Evolutionary conservation across 2,113 vertebrate species (phyloP).

Genomic region (Upupa epops): DNA sequence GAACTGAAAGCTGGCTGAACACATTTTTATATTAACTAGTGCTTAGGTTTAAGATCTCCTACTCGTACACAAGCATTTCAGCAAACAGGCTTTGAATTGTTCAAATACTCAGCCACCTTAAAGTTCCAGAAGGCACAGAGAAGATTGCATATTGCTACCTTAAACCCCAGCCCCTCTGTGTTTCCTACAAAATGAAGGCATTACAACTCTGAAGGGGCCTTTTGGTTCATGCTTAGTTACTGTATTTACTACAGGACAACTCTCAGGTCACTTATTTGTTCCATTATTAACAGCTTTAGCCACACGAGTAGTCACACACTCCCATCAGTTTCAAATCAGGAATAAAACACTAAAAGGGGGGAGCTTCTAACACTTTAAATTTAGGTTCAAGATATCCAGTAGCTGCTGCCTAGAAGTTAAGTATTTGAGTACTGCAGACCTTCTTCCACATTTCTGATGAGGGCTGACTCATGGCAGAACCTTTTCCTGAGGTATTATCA

Average conservation of each 20-base stretch:
- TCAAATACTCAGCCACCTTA: neutral
- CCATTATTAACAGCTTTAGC: neutral
- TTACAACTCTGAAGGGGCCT: neutral
- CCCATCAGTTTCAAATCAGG: neutral
- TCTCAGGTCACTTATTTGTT: neutral
- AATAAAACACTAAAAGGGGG: neutral
- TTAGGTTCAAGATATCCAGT: neutral
- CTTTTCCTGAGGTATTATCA: neutral
- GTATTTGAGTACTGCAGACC: neutral
- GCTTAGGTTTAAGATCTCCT: neutral
- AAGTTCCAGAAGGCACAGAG: neutral
- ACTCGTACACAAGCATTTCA: neutral
- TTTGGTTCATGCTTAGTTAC: neutral
- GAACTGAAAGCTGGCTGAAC: neutral
- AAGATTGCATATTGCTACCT: neutral
- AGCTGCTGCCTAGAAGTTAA: neutral
- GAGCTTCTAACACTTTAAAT: neutral
- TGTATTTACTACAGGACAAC: neutral
- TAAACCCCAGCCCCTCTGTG: neutral
- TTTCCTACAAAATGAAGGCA: neutral
- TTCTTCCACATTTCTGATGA: neutral
- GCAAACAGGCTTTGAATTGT: neutral
- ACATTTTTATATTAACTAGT: neutral
- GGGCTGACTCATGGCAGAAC: neutral
- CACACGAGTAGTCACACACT: neutral